These are phyloP conservation scores for Psammodynastes pulverulentus DNA, from an alignment of 2,113 vertebrate species.

Conservation along the genomic window DNA sequence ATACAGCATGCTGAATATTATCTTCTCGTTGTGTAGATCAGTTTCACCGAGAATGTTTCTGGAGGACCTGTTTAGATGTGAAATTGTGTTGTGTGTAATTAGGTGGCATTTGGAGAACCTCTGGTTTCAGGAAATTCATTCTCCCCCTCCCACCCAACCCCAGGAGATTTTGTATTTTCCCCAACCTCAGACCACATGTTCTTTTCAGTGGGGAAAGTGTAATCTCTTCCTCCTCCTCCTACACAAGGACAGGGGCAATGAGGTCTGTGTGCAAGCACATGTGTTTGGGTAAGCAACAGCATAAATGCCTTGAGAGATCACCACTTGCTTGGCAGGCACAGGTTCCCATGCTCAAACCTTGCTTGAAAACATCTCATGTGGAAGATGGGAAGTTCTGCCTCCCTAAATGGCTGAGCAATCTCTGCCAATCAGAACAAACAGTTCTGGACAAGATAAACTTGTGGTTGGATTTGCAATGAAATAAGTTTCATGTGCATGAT, in stretches of 20 bases:
- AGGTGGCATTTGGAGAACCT: not conserved
- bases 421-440: not conserved
- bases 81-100: not conserved
- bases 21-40: not conserved
- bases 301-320: not conserved
- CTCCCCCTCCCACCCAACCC: not conserved
- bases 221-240: not conserved
- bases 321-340: not conserved
- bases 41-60: not conserved
- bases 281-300: not conserved
- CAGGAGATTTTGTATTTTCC: not conserved
- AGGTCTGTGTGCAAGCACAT: not conserved
- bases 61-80: not conserved
- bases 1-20: not conserved
- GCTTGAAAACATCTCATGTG: not conserved
- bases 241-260: not conserved
- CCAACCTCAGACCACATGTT: not conserved
- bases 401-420: not conserved
- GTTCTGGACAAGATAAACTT: not conserved
- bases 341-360: not conserved
- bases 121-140: not conserved
- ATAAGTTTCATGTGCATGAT: not conserved
- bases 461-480: not conserved
- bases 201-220: not conserved
- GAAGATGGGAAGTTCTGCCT: not conserved